Evolutionary conservation across 2,888 invertebrate genomes (phyloP), one percentile per base, ranked within the genome.

Genomic region (Habroteleia sp.): DNA sequence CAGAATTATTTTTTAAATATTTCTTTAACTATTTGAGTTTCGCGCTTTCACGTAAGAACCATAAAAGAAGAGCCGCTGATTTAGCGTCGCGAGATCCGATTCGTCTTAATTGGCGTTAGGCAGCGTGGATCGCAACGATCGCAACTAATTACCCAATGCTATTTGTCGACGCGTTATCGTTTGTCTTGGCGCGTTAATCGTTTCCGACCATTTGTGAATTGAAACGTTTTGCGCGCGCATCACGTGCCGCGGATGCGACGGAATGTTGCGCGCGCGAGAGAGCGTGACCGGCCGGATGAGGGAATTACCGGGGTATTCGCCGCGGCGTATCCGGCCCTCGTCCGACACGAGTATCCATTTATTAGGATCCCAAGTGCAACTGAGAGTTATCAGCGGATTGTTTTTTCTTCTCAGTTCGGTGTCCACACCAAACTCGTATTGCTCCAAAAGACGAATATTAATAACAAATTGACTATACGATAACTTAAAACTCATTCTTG

Each of bases 201-300:
- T 60, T 71, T 69, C 65, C 68, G 74, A 46, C 56, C 52, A 54
- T 68, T 73, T 58, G 76, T 63, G 78, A 80, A 78, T 78, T 74
- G 77, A 80, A 78, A 77, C 79, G 78, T 80, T 71, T 77, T 74
- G 71, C 74, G 74, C 74, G 77, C 74, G 71, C 77, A 74, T 77
- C 71, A 75, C 75, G 73, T 75, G 75, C 74, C 66, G 73, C 62
- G 56, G 73, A 72, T 77, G 72, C 69, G 69, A 75, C 74, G 77
- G 77, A 71, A 77, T 77, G 77, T 74, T 74, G 75, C 66, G 77
- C 71, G 75, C 69, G 73, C 77, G 73, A 72, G 60, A 68, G 73
- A 75, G 73, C 73, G 74, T 73, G 74, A 75, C 73, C 72, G 63
- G 58, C 71, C 68, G 72, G 75, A 75, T 71, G 68, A 66, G 71